Evolutionary conservation across 2,888 invertebrate species (phyloP), one percentile per base, ranked within the genome.

Genomic region (Heliconius aoede): DNA sequence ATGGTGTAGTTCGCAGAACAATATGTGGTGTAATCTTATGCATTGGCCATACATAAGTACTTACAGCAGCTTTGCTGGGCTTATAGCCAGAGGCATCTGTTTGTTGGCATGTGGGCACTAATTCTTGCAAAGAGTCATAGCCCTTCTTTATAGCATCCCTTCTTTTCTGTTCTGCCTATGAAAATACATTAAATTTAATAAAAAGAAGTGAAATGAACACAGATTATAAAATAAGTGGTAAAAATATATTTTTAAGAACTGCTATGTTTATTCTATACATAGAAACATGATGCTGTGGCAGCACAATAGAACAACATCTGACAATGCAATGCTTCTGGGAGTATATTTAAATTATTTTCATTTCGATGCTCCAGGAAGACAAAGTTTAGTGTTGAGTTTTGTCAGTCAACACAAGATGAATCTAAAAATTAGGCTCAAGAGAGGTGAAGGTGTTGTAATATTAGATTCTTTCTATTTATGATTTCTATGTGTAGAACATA

Each of bases 61-160:
- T 91, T 84, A 96, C 95, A 64, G 98, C 98, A 69, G 99, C 99
- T 95, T 99, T 99, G 91, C 99, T 99, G 58, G 99, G 95, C 91
- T 99, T 99, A 89, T 98, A 98, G 32, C 98, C 98, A 28, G 97
- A 97, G 36, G 98, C 96, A 89, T 99, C 99, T 60, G 97, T 97
- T 87, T 98, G 98, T 88, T 98, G 98, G 86, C 99, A 99, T 74
- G 97, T 98, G 0, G 99, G 99, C 18, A 99, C 99, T 80, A 99
- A 93, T 84, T 97, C 97, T 91, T 99, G 99, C 26, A 99, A 94
- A 4, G 97, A 97, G 89, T 99, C 99, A 89, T 99, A 99, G 0
- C 99, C 99, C 89, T 98, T 98, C 91, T 99, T 99, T 80, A 99
- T 99, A 3, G 99, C 99, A 95, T 99, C 99, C 85, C 99, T 95